Percentiles rank a stretch among this genome's conserved stretches.
Evolutionary conservation across 2,888 invertebrate species (phyloP).

Genomic region (Embidobia sp.): DNA sequence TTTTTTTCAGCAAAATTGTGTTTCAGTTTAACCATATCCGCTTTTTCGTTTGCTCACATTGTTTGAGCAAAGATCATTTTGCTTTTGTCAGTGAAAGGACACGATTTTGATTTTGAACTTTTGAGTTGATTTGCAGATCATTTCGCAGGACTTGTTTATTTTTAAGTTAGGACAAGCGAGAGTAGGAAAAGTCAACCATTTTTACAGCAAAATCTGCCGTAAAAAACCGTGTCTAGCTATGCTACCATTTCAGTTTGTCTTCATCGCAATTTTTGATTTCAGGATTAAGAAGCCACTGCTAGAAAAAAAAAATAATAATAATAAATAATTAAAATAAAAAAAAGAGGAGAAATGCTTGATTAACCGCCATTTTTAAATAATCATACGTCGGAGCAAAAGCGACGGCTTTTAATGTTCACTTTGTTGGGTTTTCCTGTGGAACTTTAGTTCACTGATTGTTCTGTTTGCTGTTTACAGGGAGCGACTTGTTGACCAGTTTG

Average conservation of each 20-base stretch:
- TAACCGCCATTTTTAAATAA: conserved; percentile 14
- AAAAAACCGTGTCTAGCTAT: conserved; percentile 11
- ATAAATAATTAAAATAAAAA: no score
- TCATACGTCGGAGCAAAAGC: conserved; percentile 27
- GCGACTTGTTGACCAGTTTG: conserved; percentile 91
- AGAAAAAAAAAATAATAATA: no score
- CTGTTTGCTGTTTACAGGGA: conserved; percentile 84
- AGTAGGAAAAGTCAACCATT: no score
- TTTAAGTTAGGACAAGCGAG: neutral
- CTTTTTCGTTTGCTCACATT: conserved; percentile 42
- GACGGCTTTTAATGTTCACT: conserved; percentile 68
- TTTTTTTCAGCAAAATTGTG: no score
- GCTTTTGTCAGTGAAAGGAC: conserved; percentile 9
- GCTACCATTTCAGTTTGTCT: conserved; percentile 18
- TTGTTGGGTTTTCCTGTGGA: no score
- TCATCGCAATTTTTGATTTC: conserved; percentile 34
- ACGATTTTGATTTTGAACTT: conserved; percentile 5
- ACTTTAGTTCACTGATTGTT: neutral
- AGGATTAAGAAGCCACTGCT: conserved; percentile 26
- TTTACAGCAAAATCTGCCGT: no score
- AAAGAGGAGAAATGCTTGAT: no score
- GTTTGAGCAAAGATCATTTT: conserved; percentile 17
- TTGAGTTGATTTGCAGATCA: conserved; percentile 14
- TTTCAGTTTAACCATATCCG: no score
- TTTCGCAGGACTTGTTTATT: neutral